Evolutionary conservation across 2,113 vertebrate species (phyloP), one percentile per base, ranked within the genome.

Genomic region (Nerophis lumbriciformis): DNA sequence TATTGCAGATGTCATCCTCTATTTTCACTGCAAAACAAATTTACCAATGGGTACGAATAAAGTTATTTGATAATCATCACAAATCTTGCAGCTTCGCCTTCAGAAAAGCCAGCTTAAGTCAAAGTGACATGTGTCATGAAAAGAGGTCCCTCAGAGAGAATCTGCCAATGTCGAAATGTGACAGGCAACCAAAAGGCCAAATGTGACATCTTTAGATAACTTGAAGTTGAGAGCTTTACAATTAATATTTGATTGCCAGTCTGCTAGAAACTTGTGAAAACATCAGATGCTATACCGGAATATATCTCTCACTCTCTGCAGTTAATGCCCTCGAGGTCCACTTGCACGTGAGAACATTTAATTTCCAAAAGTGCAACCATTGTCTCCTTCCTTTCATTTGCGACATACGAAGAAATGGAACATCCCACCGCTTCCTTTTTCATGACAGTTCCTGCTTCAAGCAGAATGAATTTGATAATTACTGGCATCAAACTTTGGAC

Each of bases 71-170:
- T 19, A 19, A 19, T 19, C 19, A 19, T 19, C 19, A 19, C 19
- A 19, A 19, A 19, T 19, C 19, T 19, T 19, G 59, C 60, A 52
- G 73, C 19, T 19, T n/a, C n/a, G 72, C 65, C 51, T 66, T 56
- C 2, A 19, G 19, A 19, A 19, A 19, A 19, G 19, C 19, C 19
- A 19, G 19, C 19, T 19, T 19, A 19, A 19, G 19, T 19, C 19
- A 59, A 68, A 66, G 59, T 84, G 78, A 73, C 70, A 78, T 39
- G 56, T 54, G 37, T 71, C 55, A 65, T 42, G 63, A 68, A 87
- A 81, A 85, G 79, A 71, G 74, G 65, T 79, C 71, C 69, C 60
- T 84, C 75, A 69, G 68, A 76, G 68, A 48, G 66, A 48, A 68
- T 63, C 72, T 7, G 61, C 39, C 51, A 69, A 83, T 68, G 69